Evolutionary conservation across 2,888 invertebrate genomes (phyloP).

Genomic region (Pocota personata): DNA sequence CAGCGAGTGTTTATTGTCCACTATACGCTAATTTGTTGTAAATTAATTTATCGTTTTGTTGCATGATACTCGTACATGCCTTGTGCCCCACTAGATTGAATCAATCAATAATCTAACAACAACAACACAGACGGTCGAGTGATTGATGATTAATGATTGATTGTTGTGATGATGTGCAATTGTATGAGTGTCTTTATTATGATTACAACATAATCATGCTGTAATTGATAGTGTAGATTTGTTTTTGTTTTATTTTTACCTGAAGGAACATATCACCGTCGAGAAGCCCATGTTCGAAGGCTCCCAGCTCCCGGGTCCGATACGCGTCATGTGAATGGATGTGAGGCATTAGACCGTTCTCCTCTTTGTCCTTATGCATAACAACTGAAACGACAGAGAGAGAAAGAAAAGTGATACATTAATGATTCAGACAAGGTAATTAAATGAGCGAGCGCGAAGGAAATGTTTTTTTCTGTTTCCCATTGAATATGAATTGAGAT

Average conservation of each 20-base stretch:
- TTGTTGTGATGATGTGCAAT: constrained; percentile 47
- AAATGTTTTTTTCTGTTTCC: not conserved
- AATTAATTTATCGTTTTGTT: constrained; percentile 70
- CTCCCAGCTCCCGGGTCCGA: constrained; percentile 90
- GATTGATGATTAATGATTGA: constrained; percentile 72
- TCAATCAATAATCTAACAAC: constrained; percentile 60
- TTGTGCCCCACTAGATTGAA: constrained; percentile 2
- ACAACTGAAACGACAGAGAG: constrained; percentile 89
- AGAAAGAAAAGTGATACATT: constrained; percentile 41
- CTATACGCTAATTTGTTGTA: constrained; percentile 63
- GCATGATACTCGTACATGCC: constrained; percentile 39
- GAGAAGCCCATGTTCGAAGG: constrained; percentile 94
- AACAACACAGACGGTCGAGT: constrained; percentile 10
- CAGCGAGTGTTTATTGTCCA: constrained; percentile 58
- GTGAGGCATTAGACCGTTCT: constrained; percentile 88
- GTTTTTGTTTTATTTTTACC: constrained; percentile 84
- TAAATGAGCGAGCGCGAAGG: constrained; percentile 40
- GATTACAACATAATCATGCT: constrained; percentile 61
- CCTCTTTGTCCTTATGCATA: constrained; percentile 97
- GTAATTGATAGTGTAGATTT: constrained; percentile 50
- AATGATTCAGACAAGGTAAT: constrained; percentile 69
- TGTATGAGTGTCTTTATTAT: constrained; percentile 1
- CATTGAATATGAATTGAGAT: constrained; percentile 42
- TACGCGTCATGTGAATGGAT: constrained; percentile 85
- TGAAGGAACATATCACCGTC: constrained; percentile 98